phyloP scores from a whole-genome alignment of 2,888 invertebrate species.

The Orchesella flavescens region DNA sequence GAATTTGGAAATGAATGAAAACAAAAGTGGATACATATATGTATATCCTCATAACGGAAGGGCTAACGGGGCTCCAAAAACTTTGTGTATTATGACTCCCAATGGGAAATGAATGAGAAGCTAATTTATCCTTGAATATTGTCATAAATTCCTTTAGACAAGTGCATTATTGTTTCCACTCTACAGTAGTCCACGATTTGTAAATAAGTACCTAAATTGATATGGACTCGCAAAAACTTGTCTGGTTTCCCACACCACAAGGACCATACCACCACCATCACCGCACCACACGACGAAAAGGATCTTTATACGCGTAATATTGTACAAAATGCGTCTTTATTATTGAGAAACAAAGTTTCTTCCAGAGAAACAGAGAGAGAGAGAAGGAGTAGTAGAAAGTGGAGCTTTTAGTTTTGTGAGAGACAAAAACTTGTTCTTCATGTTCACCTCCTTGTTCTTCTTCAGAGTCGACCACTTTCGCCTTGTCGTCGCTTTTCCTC shows the following conservation, averaged over 20 bases:
- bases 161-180: constrained; percentile 59
- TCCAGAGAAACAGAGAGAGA: no score
- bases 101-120: constrained; percentile 69
- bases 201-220: no score
- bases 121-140: constrained; percentile 72
- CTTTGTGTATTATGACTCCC: constrained; percentile 28
- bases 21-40: no score
- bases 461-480: neutral
- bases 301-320: no score
- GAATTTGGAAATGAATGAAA: no score
- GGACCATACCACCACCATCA: no score
- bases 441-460: constrained; percentile 28
- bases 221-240: no score
- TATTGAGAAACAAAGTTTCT: constrained; percentile 16
- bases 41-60: no score
- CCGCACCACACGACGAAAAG: no score
- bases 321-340: neutral
- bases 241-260: no score
- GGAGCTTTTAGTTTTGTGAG: constrained; percentile 12
- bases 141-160: constrained; percentile 71
- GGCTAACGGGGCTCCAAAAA: no score
- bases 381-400: neutral
- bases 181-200: neutral
- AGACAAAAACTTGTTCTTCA: constrained; percentile 48
- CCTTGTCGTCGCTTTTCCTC: neutral